Conservation (phyloP, 2,797 vertebrate genomes). For the Lutjanus argentimaculatus region DNA sequence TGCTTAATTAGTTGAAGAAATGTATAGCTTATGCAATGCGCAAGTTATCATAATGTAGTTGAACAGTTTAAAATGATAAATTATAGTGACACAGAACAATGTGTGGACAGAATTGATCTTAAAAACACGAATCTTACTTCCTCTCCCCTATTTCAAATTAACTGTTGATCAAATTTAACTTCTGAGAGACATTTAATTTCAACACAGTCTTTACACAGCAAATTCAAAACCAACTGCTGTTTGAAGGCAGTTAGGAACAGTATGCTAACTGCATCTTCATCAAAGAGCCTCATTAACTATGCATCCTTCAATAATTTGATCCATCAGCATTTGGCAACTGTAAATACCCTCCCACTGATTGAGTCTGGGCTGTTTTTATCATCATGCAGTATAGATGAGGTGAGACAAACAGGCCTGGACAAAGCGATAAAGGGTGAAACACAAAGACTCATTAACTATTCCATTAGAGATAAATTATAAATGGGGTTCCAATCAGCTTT, state of each 20-base stretch:
- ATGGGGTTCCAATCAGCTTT: constrained; percentile 62
- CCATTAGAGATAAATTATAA: constrained; percentile 77
- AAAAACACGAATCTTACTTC: constrained; percentile 9
- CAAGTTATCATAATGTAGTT: constrained; percentile 1
- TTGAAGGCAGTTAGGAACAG: constrained; percentile 30
- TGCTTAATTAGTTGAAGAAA: neutral
- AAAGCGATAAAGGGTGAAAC: constrained; percentile 62
- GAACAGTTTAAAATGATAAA: constrained; percentile 7
- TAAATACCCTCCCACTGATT: constrained; percentile 71
- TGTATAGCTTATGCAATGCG: neutral
- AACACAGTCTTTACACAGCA: neutral
- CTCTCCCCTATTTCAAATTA: constrained; percentile 4
- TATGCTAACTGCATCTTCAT: constrained; percentile 37
- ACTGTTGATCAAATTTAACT: constrained; percentile 18
- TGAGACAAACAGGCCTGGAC: constrained; percentile 59
- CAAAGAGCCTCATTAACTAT: constrained; percentile 72
- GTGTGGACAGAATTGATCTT: neutral
- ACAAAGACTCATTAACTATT: constrained; percentile 77
- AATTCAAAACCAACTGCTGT: constrained; percentile 27
- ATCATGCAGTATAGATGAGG: constrained; percentile 76
- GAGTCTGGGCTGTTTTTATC: constrained; percentile 63
- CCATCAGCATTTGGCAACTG: constrained; percentile 61
- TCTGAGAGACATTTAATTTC: constrained; percentile 25
- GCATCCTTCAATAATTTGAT: constrained; percentile 68
- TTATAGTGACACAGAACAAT: neutral